These are phyloP conservation scores for Desmophyllum pertusum DNA, from an alignment of 92 coral and sea anemone species.

Conservation along the genomic window DNA sequence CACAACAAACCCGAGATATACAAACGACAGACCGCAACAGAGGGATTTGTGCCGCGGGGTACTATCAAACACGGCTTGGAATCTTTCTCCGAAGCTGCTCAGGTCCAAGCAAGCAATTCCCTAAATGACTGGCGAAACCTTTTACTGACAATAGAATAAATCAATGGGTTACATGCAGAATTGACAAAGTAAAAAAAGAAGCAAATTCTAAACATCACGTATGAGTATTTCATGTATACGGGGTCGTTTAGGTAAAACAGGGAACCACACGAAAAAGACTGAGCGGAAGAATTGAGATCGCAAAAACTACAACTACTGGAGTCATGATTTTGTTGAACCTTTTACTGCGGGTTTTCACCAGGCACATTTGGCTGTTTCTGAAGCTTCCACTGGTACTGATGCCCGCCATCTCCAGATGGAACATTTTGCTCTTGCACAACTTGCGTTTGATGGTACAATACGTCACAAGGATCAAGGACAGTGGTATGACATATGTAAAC, in stretches of 20 bases:
- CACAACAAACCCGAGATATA: too few relatives aligned
- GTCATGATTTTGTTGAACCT: slow-evolving; percentile 53
- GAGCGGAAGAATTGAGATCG: slow-evolving; percentile 49
- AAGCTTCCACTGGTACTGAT: neutral
- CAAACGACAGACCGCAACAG: too few relatives aligned
- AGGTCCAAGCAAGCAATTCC: neutral
- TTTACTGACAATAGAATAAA: slow-evolving; percentile 47
- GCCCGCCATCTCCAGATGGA: slow-evolving; percentile 37
- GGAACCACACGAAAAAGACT: slow-evolving; percentile 45
- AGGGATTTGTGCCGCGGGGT: neutral
- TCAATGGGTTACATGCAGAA: slow-evolving; percentile 55
- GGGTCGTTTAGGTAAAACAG: neutral
- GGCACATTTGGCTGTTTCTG: slow-evolving; percentile 5
- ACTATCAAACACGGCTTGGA: too few relatives aligned
- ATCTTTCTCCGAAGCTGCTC: too few relatives aligned
- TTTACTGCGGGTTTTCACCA: slow-evolving; percentile 10
- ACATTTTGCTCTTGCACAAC: slow-evolving; percentile 33
- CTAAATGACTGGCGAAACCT: slow-evolving; percentile 52
- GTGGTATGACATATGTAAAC: slow-evolving; percentile 59
- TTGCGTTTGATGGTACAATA: slow-evolving; percentile 44
- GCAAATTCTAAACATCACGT: slow-evolving; percentile 37
- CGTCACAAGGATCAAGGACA: slow-evolving; percentile 53
- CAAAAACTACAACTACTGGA: slow-evolving; percentile 57
- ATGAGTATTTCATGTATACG: slow-evolving; percentile 10
- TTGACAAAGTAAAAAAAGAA: slow-evolving; percentile 50